Evolutionary conservation across 2,888 invertebrate species (phyloP).

Genomic region (Cryptus armator): DNA sequence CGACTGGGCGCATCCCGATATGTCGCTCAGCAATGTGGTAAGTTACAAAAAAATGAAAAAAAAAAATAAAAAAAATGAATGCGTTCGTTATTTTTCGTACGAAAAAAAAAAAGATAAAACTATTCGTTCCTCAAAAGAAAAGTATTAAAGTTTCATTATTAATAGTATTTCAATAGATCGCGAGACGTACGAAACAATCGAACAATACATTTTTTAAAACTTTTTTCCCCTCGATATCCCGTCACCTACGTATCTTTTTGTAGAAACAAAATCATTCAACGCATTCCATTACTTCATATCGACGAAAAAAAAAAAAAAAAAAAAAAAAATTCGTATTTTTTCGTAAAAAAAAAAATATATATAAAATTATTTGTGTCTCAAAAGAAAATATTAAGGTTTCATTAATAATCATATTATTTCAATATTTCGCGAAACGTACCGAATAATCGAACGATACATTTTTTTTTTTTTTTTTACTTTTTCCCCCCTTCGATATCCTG

Average conservation of each 20-base stretch:
- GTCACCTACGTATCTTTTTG: neutral
- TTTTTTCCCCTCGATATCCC: neutral
- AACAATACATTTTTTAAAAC: neutral
- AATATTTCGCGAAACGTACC: no score
- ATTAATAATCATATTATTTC: no score
- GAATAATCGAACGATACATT: neutral
- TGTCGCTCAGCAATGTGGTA: constrained; percentile 78
- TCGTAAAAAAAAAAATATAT: neutral
- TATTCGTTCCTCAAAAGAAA: neutral
- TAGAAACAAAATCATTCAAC: neutral
- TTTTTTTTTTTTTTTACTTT: neutral
- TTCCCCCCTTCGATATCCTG: neutral
- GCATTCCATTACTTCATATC: constrained; percentile 1
- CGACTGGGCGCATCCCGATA: constrained; percentile 82
- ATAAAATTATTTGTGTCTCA: no score
- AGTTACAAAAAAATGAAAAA: constrained; percentile 58
- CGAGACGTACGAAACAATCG: constrained; percentile 10
- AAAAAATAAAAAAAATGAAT: neutral
- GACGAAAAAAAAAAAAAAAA: neutral
- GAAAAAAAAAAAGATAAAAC: neutral
- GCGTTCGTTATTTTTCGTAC: neutral
- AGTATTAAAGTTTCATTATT: neutral
- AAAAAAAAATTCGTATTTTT: neutral
- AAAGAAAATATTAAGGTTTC: no score
- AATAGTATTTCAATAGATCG: neutral